Percentiles rank a stretch among this genome's conserved stretches.
Conservation (phyloP, 1,140 invertebrate genomes). For the Bombus fervidus region DNA sequence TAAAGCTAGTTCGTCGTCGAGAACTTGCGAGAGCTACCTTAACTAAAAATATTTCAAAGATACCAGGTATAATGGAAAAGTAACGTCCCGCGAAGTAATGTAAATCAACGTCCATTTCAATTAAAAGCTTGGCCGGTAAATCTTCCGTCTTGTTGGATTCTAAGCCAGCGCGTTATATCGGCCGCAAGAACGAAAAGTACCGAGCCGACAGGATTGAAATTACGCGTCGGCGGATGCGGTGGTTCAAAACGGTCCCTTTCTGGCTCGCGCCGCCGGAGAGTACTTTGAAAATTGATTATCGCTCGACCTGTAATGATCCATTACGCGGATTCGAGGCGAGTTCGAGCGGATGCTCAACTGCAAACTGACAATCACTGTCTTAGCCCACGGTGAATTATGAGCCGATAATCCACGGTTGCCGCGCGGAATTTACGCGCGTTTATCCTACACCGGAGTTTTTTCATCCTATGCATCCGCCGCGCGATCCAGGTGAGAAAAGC, state of each 20-base stretch:
- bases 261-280: conserved; percentile 26
- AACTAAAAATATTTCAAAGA: background rate
- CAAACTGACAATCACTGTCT: conserved; percentile 80
- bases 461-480: background rate
- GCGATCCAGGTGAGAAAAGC: background rate
- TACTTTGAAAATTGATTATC: conserved; percentile 79
- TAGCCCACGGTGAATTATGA: conserved; percentile 76
- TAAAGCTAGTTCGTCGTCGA: background rate
- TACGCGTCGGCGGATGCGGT: conserved; percentile 32
- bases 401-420: conserved; percentile 78
- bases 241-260: conserved; percentile 6
- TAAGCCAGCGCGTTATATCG: background rate
- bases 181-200: background rate
- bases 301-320: conserved; percentile 76
- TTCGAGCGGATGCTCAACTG: conserved; percentile 71
- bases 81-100: background rate
- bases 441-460: conserved; percentile 40
- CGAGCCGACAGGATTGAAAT: conserved; percentile 15
- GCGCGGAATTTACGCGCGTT: conserved; percentile 64
- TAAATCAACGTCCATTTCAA: background rate
- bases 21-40: too few species aligned
- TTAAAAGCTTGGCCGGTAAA: background rate
- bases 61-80: background rate
- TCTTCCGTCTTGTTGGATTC: background rate
- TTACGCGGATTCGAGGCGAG: conserved; percentile 70